Evolutionary conservation across 1,140 invertebrate species (phyloP), one percentile per base, ranked within the genome.

Genomic region (Diorhabda sublineata): DNA sequence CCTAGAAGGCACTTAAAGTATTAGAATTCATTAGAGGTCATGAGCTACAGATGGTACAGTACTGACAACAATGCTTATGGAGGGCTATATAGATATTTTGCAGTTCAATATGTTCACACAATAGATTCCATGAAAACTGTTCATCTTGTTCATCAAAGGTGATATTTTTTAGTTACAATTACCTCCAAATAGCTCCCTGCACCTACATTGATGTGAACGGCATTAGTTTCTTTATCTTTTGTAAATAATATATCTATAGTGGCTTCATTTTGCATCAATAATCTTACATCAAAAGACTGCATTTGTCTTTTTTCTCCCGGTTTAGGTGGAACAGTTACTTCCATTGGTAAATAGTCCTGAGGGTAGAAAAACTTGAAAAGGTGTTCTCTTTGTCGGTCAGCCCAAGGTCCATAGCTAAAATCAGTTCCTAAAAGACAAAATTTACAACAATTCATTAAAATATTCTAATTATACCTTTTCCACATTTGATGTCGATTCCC

Each of bases 331-430:
- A 90, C 89, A 0, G 92, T 93, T 2, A 92, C 86, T 80, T 90
- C 87, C 69, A 92, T 82, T 60, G 88, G 87, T 75, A 92, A 88
- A 81, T 91, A 95, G 81, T 95, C 92, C 69, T 92, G 91, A 3
- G 97, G 97, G 80, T 94, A 98, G 81, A 99, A 99, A 80, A 98
- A 98, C 83, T 91, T 96, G 81, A 95, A 98, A 11, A 99, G 82
- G 82, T 96, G 90, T 81, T 98, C 96, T 68, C 97, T 86, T 81
- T 99, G 97, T 58, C 96, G 86, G 81, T 99, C 97, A 4, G 96
- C 96, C 97, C 97, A 99, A 3, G 98, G 97, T 2, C 97, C 97
- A 78, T 98, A 98, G 81, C 95, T 97, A 75, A 98, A 96, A 79
- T 98, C 95, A 57, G 97, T 99, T 42, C 87, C 76, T 75, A 45